Evolutionary conservation across 2,797 vertebrate species (phyloP).

Genomic region (Nannoperca australis): DNA sequence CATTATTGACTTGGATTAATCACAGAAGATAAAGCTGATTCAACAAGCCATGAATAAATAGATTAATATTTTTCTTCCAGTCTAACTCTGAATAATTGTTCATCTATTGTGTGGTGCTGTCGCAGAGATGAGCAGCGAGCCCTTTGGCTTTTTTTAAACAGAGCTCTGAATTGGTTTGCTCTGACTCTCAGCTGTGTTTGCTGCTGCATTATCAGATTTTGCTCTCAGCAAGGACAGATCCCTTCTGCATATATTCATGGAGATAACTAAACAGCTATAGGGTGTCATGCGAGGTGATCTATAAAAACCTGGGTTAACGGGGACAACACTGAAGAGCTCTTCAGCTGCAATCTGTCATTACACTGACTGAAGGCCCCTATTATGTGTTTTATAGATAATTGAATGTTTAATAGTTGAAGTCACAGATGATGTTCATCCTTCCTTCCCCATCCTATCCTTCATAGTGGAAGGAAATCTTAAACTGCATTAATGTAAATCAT

Average conservation of each 20-base stretch:
- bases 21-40: constrained; percentile 79
- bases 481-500: constrained; percentile 64
- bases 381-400: constrained; percentile 79
- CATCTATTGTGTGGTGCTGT: constrained; percentile 72
- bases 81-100: constrained; percentile 76
- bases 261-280: constrained; percentile 76
- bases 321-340: constrained; percentile 58
- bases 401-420: constrained; percentile 71
- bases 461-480: constrained; percentile 33
- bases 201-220: constrained; percentile 84
- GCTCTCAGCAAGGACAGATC: constrained; percentile 84
- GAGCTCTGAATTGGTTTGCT: constrained; percentile 77
- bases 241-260: constrained; percentile 82
- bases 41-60: constrained; percentile 84
- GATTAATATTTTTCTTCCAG: constrained; percentile 78
- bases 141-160: constrained; percentile 77
- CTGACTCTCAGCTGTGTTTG: constrained; percentile 81
- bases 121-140: constrained; percentile 71
- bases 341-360: constrained; percentile 66
- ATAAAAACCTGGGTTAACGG: constrained; percentile 72
- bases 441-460: constrained; percentile 21
- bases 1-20: constrained; percentile 85
- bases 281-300: constrained; percentile 67
- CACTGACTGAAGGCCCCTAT: constrained; percentile 52
- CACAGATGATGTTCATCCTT: constrained; percentile 46